phyloP scores from a whole-genome alignment of 2,888 invertebrate species.

The Ariolimax columbianus region DNA sequence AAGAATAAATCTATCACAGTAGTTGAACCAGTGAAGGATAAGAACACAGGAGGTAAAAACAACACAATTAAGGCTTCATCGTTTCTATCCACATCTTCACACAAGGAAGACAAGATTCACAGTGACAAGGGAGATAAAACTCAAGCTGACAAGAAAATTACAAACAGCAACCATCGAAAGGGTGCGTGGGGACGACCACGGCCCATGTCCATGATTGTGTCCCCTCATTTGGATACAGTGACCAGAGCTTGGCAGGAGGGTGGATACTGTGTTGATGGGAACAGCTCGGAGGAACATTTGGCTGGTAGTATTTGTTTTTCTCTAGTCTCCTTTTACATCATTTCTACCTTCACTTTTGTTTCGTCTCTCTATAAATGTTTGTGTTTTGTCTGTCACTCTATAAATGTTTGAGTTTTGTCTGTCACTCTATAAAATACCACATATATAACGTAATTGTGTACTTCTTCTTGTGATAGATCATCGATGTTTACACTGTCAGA shows the following conservation, averaged over 20 bases:
- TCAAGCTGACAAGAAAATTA: conserved; percentile 32
- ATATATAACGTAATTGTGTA: too few relatives aligned
- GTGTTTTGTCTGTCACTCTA: too few relatives aligned
- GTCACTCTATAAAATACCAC: too few relatives aligned
- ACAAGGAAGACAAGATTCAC: conserved; percentile 18
- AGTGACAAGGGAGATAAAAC: conserved; percentile 33
- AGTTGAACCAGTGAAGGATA: conserved; percentile 8
- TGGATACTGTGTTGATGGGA: conserved; percentile 54
- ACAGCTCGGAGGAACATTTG: conserved; percentile 65
- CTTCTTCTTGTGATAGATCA: too few relatives aligned
- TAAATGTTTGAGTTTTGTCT: too few relatives aligned
- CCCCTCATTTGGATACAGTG: conserved; percentile 61
- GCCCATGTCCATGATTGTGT: conserved; percentile 68
- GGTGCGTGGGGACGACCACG: conserved; percentile 59
- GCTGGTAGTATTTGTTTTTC: too few relatives aligned
- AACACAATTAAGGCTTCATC: conserved; percentile 15
- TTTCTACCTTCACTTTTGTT: too few relatives aligned
- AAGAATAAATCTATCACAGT: not conserved
- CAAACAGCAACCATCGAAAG: conserved; percentile 34
- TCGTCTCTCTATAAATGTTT: too few relatives aligned
- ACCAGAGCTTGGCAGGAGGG: conserved; percentile 65
- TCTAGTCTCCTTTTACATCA: too few relatives aligned
- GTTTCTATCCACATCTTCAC: conserved; percentile 2
- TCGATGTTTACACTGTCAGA: too few relatives aligned
- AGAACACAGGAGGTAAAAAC: conserved; percentile 1